Base-by-base conservation (phyloP, 2,113 vertebrate genomes). In the Symphodus melops region DNA sequence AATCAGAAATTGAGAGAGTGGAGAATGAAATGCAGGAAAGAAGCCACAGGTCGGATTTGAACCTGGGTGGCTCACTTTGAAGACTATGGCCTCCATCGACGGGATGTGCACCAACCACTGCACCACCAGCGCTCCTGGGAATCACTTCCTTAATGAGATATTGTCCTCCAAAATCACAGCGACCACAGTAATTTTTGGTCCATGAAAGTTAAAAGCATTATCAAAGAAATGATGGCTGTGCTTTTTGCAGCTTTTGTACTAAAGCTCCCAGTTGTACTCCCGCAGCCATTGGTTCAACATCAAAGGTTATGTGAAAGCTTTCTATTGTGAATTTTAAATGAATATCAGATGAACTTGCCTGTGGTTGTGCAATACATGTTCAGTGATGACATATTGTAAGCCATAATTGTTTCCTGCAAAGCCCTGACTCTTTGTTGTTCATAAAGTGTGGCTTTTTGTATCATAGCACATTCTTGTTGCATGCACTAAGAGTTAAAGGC, bases 231-330 rank as follows among this genome's bases (percentile, higher is more conserved):
- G 8, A 11, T 41, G 39, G 39, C 39, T 33, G 19, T n/a, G 9
- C 36, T 36, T 2, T 33, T 37, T 57, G 21, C 56, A 44, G 63
- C 14, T 33, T 21, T 28, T 54, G 28, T 9, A 57, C 19, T 44
- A 20, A 12, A 41, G 39, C 8, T 58, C 20, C 51, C 8, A 58
- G 6, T 64, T 55, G 54, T 11, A 55, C 20, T 61, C 60, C 46
- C 44, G 8, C 36, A 71, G 53, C 23, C 23, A 44, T 39, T 16
- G 0, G 37, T 33, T 36, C 21, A 33, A 65, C 37, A 59, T 66
- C 48, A 55, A 72, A 79, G 4, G 41, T 48, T 12, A 25, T 19
- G 36, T 53, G 41, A 52, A 53, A 42, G 19, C 14, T 23, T 42
- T 14, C 52, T 36, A 11, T 14, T 19, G 4, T 33, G 42, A 14